Conservation (phyloP, 2,888 invertebrate genomes). For the Scaptodrosophila latifasciaeformis region DNA sequence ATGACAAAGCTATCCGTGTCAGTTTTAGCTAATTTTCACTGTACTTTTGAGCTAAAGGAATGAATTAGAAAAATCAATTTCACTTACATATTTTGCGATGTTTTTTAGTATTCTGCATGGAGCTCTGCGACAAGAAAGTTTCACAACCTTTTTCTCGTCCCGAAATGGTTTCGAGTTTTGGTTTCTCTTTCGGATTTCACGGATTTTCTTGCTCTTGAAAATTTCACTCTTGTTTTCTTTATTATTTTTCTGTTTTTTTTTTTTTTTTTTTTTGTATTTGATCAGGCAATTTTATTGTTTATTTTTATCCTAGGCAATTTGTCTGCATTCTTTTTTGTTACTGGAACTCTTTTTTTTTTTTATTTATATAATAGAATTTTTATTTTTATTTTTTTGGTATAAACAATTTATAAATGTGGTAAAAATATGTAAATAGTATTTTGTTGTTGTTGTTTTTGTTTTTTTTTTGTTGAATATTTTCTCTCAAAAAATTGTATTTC, state of each 20-base stretch:
- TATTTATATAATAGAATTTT: background rate
- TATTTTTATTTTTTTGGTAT: slow-evolving; percentile 8
- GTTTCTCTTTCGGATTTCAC: slow-evolving; percentile 5
- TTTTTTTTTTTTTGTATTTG: slow-evolving; percentile 7
- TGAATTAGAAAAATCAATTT: slow-evolving; percentile 51
- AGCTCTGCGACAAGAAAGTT: slow-evolving; percentile 13
- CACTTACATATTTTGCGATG: slow-evolving; percentile 60
- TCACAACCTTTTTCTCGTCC: background rate
- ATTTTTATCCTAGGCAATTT: background rate
- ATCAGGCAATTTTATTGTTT: background rate
- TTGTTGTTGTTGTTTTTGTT: slow-evolving; percentile 9
- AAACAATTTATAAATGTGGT: background rate
- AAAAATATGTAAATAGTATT: slow-evolving; percentile 19
- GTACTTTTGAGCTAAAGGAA: background rate
- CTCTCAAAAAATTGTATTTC: background rate
- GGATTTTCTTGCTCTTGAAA: background rate
- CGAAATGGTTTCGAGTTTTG: background rate
- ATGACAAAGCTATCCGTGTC: no score
- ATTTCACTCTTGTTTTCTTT: slow-evolving; percentile 15
- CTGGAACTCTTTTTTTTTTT: background rate
- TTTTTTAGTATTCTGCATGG: slow-evolving; percentile 55
- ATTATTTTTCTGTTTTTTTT: slow-evolving; percentile 7
- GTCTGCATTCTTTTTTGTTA: background rate
- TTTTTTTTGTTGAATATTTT: slow-evolving; percentile 33
- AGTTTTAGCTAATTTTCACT: no score